Evolutionary conservation across 2,113 vertebrate species (phyloP).

Genomic region (Nicator chloris): DNA sequence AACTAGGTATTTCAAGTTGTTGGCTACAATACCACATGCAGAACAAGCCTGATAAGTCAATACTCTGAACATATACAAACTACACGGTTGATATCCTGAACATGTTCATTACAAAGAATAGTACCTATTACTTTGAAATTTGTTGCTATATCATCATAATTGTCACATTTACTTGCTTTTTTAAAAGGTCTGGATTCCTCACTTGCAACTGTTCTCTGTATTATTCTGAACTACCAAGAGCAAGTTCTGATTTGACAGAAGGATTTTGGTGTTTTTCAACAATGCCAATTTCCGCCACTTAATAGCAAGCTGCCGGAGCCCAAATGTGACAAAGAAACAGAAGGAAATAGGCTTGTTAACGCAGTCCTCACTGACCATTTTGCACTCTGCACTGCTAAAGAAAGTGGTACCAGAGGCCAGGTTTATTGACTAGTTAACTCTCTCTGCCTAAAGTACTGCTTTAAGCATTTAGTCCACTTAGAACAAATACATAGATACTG

Average conservation of each 20-base stretch:
- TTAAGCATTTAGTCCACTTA: background rate
- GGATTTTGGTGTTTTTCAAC: background rate
- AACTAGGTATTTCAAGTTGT: background rate
- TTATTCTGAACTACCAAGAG: background rate
- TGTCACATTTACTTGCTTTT: background rate
- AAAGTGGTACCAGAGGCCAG: background rate
- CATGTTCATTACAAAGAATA: background rate
- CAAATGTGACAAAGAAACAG: background rate
- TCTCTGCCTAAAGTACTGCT: background rate
- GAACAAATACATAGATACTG: background rate
- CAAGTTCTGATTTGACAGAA: background rate
- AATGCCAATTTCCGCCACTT: background rate
- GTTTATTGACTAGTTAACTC: background rate
- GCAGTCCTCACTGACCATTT: background rate
- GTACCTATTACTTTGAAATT: background rate
- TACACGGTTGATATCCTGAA: background rate
- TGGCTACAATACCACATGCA: background rate
- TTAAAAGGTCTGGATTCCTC: background rate
- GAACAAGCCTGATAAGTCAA: background rate
- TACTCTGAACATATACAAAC: background rate
- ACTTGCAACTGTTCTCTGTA: background rate
- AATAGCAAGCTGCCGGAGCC: background rate
- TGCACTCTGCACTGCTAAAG: background rate
- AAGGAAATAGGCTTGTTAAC: background rate
- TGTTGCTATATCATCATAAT: background rate